Conservation (phyloP, 2,888 invertebrate species). For the Tenthredo notha region DNA sequence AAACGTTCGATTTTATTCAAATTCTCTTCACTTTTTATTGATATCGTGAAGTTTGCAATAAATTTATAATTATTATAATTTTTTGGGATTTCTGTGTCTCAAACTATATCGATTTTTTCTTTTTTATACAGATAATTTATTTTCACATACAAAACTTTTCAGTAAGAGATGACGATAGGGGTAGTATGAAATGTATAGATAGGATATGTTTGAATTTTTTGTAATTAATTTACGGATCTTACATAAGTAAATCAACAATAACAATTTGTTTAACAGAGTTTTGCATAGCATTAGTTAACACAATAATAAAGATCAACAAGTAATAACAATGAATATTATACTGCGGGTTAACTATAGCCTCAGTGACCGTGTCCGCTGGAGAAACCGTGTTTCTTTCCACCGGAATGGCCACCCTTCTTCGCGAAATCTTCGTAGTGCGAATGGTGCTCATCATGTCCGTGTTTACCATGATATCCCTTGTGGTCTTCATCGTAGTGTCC, state of each 20-base stretch:
- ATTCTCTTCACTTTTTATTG: background rate
- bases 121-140: background rate
- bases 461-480: constrained; percentile 82
- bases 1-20: background rate
- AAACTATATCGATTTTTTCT: background rate
- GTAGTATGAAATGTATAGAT: background rate
- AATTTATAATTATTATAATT: background rate
- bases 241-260: constrained; percentile 52
- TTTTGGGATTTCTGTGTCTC: background rate
- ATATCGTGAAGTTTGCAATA: too few species aligned
- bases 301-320: constrained; percentile 51
- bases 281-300: constrained; percentile 54
- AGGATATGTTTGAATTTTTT: constrained; percentile 16
- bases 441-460: constrained; percentile 84
- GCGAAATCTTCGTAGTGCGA: constrained; percentile 82
- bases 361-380: constrained; percentile 63
- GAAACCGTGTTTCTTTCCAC: constrained; percentile 79
- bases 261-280: constrained; percentile 21
- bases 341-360: constrained; percentile 76
- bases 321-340: constrained; percentile 49
- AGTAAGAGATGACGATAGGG: background rate
- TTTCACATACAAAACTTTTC: background rate
- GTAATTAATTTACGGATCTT: constrained; percentile 40
- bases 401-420: constrained; percentile 82
- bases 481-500: constrained; percentile 85